These are phyloP conservation scores for Xyrichtys novacula DNA, from an alignment of 2,797 vertebrate genomes.

Conservation along the genomic window DNA sequence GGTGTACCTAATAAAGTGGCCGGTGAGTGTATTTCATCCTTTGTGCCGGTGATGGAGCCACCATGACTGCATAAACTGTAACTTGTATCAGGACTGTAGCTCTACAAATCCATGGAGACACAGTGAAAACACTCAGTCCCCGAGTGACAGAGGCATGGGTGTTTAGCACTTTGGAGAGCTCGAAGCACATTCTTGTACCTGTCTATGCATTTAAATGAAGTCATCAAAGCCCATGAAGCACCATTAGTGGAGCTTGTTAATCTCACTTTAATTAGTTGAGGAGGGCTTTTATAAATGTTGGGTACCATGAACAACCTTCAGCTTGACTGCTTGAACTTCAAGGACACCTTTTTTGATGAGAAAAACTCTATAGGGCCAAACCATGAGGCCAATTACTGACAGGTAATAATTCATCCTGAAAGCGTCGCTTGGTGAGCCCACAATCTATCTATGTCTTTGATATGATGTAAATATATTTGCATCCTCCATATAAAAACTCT, in stretches of 20 bases:
- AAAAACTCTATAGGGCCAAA: constrained; percentile 7
- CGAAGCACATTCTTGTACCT: constrained; percentile 57
- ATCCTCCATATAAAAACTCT: no score
- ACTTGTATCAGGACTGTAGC: no score
- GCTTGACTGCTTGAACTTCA: constrained; percentile 24
- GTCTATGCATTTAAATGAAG: constrained; percentile 78
- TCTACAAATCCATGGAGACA: not conserved
- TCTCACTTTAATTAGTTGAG: constrained; percentile 64
- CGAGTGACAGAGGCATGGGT: constrained; percentile 7
- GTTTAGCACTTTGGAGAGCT: constrained; percentile 41
- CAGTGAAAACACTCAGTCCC: constrained; percentile 10
- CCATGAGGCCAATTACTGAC: not conserved
- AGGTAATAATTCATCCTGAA: not conserved
- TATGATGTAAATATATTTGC: not conserved
- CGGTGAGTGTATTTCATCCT: no score
- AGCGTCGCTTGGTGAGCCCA: not conserved
- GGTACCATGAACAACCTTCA: constrained; percentile 43
- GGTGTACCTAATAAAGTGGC: no score
- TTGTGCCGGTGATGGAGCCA: no score
- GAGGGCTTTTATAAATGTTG: constrained; percentile 43
- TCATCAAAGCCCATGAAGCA: constrained; percentile 61
- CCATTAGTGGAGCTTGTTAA: constrained; percentile 64
- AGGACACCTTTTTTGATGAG: constrained; percentile 28
- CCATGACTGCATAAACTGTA: no score
- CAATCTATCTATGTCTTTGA: not conserved